Percentiles rank a stretch among this genome's conserved stretches.
Evolutionary conservation across 2,797 vertebrate genomes (phyloP).

Genomic region (Prionace glauca): DNA sequence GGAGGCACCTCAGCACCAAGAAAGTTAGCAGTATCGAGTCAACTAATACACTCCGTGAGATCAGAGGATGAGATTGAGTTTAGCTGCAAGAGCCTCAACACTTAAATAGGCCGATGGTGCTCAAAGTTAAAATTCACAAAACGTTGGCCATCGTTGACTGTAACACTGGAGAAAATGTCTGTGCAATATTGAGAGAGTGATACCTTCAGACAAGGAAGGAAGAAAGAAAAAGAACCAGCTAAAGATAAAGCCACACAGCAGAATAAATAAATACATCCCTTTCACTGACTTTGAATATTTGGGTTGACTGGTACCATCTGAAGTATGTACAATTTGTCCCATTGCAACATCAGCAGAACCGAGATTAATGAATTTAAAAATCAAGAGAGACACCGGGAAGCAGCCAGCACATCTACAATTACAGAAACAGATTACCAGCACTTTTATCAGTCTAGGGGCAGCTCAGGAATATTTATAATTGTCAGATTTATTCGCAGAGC

Average conservation of each 20-base stretch:
- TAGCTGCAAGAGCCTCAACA: background rate
- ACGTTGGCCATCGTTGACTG: background rate
- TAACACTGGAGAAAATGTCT: background rate
- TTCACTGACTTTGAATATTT: background rate
- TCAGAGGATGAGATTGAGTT: background rate
- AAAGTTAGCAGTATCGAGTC: too few relatives aligned
- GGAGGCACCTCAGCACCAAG: too few relatives aligned
- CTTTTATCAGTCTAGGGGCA: background rate
- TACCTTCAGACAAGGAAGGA: background rate
- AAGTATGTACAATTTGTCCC: background rate
- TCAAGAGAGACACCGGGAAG: background rate
- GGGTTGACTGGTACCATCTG: background rate
- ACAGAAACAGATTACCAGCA: background rate
- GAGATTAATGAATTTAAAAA: constrained; percentile 15
- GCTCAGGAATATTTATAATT: background rate
- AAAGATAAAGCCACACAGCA: background rate
- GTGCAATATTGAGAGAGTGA: background rate
- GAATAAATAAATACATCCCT: background rate
- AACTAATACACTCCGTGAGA: background rate
- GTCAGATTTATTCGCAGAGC: background rate
- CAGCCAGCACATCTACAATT: background rate
- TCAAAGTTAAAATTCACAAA: background rate
- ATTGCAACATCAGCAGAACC: background rate
- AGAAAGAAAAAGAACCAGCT: background rate
- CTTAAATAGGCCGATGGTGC: background rate